These are phyloP conservation scores for Poeciliopsis occidentalis DNA, from an alignment of 2,113 vertebrate species.

Conservation along the genomic window DNA sequence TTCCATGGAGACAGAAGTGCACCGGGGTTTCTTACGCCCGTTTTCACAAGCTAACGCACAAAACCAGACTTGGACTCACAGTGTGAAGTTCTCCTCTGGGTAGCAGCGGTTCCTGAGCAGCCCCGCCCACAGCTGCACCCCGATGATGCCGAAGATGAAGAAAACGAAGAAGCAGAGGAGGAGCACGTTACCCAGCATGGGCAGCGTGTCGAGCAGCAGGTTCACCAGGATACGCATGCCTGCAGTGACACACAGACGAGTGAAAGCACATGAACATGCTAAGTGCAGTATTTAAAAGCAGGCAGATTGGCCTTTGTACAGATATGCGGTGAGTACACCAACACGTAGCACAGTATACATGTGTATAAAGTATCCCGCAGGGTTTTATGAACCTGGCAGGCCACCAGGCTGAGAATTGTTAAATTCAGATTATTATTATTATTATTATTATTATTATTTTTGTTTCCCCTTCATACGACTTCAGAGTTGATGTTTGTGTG, in stretches of 20 bases:
- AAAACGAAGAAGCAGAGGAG: conserved; percentile 78
- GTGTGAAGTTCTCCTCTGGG: conserved; percentile 75
- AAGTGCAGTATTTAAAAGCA: not conserved
- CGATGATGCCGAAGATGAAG: conserved; percentile 79
- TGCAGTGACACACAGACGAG: conserved; percentile 22
- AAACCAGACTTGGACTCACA: conserved; percentile 56
- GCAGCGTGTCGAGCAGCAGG: conserved; percentile 76
- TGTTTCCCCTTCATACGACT: too few species aligned
- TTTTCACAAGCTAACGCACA: not conserved
- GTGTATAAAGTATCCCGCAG: too few species aligned
- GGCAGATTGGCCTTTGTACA: not conserved
- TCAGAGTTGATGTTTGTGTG: too few species aligned
- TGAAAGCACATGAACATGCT: not conserved
- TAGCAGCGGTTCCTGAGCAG: conserved; percentile 77
- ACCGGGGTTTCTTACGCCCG: not conserved
- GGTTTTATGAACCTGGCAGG: too few species aligned
- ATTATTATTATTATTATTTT: too few species aligned
- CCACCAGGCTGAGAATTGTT: too few species aligned
- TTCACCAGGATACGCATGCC: conserved; percentile 78
- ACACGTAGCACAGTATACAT: too few species aligned
- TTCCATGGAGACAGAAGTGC: not conserved
- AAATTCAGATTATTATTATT: too few species aligned
- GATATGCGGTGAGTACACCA: too few species aligned
- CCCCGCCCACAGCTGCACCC: conserved; percentile 77
- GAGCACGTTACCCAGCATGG: conserved; percentile 76